A percentile compares a stretch with the other conserved stretches of the same genome.
phyloP scores from a whole-genome alignment of 2,113 vertebrate genomes.

The Bungarus multicinctus region DNA sequence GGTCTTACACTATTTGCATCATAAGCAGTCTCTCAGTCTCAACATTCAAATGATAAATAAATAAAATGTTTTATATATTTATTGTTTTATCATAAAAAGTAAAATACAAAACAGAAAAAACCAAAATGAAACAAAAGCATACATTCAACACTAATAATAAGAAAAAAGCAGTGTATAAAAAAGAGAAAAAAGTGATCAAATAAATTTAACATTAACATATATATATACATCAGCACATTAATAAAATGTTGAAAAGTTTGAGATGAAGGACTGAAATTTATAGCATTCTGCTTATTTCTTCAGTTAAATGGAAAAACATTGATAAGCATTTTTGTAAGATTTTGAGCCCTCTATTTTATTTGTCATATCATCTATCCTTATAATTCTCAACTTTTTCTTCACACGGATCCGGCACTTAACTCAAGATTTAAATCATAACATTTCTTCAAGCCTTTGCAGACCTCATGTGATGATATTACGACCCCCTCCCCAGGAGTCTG shows the following conservation, averaged over 20 bases:
- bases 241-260: not conserved
- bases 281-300: not conserved
- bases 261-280: not conserved
- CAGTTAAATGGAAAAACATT: not conserved
- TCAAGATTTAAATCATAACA: not conserved
- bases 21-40: not conserved
- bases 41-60: not conserved
- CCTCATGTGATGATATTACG: too few species aligned
- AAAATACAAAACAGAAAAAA: not conserved
- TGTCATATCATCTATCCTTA: not conserved
- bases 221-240: too few species aligned
- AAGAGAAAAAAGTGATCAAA: not conserved
- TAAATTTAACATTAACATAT: not conserved
- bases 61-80: not conserved
- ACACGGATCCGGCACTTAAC: not conserved
- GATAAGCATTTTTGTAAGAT: not conserved
- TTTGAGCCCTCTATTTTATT: not conserved
- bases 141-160: not conserved
- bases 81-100: not conserved
- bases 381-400: not conserved
- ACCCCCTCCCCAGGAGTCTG: too few species aligned
- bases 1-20: not conserved
- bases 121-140: not conserved
- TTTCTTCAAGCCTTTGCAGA: not conserved
- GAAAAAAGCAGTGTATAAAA: too few species aligned